Evolutionary conservation across 2,797 vertebrate genomes (phyloP), one percentile per base, ranked within the genome.

Genomic region (Smutsia gigantea): DNA sequence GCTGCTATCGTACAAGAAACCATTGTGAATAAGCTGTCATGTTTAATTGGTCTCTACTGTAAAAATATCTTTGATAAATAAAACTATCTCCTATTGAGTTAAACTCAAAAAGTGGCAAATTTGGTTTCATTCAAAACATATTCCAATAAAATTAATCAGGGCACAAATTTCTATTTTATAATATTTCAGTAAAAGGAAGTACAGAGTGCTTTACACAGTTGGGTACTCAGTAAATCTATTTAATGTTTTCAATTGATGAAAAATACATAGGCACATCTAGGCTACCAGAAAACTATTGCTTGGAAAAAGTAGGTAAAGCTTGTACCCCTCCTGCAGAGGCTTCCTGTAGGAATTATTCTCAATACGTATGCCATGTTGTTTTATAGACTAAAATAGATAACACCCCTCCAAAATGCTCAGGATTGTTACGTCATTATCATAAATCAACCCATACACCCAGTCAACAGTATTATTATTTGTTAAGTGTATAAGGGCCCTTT

Each of bases 21-120:
- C 92, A 79, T 68, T 94, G 82, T 97, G 97, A 98, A 98, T 97
- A 98, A 98, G 89, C 96, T 98, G 96, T 98, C 98, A 97, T 29
- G 55, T 98, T 98, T 98, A 98, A 98, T 98, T 98, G 97, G 95
- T 93, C 87, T 97, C 31, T 90, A 64, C 90, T 95, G 90, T 77
- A 97, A 96, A 98, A 97, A 96, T 93, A 90, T 71, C 72, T 95
- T 97, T 95, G 96, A 98, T 97, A 97, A 98, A 97, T 94, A 97
- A 90, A 93, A 75, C 53, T 93, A 10, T 88, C 74, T 95, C 77
- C 88, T 59, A 90, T 68, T 14, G 61, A 97, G 79, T 93, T 94
- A 31, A 79, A 96, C 51, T 96, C 53, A 37, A 81, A 97, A 96
- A 91, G 68, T 21, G 68, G 12, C 0, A 74, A 88, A 94, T 68